phyloP scores from a whole-genome alignment of 2,888 invertebrate genomes.

The Leptopterna dolabrata region DNA sequence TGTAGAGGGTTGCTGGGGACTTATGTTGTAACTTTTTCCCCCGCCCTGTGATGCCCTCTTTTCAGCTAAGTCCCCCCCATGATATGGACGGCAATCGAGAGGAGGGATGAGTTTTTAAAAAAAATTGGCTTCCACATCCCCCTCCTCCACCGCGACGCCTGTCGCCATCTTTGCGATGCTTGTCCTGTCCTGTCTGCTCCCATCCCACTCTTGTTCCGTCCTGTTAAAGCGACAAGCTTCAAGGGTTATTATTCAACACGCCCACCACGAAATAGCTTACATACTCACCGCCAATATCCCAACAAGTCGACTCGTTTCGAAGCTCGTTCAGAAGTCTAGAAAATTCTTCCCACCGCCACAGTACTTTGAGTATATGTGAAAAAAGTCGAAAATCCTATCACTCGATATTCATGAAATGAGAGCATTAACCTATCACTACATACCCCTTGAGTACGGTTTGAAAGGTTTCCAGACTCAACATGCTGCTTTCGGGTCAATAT shows the following conservation, averaged over 20 bases:
- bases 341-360: no score
- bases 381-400: no score
- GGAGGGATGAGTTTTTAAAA: slow-evolving; percentile 50
- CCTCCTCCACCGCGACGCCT: background rate
- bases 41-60: background rate
- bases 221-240: background rate
- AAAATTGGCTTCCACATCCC: slow-evolving; percentile 42
- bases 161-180: background rate
- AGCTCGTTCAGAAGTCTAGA: no score
- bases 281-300: no score
- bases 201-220: background rate
- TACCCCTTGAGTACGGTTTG: no score
- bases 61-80: slow-evolving; percentile 40
- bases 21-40: slow-evolving; percentile 34
- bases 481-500: no score
- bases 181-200: background rate
- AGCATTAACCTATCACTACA: no score
- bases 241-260: slow-evolving; percentile 15
- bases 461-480: no score
- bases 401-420: no score
- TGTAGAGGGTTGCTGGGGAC: slow-evolving; percentile 43
- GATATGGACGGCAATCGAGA: slow-evolving; percentile 54
- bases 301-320: no score
- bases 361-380: no score
- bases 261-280: background rate